Conservation (phyloP, 2,888 invertebrate species). For the Melanostoma scalare region DNA sequence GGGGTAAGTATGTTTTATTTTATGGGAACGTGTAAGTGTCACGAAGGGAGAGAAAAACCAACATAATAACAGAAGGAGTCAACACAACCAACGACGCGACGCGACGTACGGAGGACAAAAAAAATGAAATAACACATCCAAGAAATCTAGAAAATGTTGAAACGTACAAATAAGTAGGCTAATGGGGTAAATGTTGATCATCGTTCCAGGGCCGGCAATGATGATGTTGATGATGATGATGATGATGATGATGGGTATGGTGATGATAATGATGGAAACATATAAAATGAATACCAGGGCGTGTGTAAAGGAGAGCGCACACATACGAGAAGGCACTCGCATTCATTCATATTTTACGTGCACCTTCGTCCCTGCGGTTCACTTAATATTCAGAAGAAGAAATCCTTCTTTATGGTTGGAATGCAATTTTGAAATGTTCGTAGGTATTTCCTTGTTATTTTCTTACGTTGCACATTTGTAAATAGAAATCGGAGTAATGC, state of each 20-base stretch:
- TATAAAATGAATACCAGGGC: constrained; percentile 55
- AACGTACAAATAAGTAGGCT: constrained; percentile 71
- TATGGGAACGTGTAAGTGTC: constrained; percentile 39
- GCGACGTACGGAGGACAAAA: not conserved
- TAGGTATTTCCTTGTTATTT: constrained; percentile 60
- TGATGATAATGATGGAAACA: constrained; percentile 47
- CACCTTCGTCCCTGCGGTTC: constrained; percentile 54
- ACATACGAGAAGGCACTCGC: constrained; percentile 29
- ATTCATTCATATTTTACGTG: constrained; percentile 62
- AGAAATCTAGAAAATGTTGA: constrained; percentile 62
- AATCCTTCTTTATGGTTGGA: constrained; percentile 65
- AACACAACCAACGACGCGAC: not conserved
- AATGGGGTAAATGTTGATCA: constrained; percentile 69
- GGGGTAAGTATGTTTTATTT: constrained; percentile 46
- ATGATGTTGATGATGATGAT: constrained; percentile 6
- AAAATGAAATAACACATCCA: constrained; percentile 17
- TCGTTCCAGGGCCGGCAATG: constrained; percentile 9
- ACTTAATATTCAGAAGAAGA: constrained; percentile 68
- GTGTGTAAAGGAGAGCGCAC: constrained; percentile 27
- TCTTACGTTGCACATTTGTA: constrained; percentile 68
- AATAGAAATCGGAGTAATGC: constrained; percentile 44
- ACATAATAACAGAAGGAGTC: constrained; percentile 1
- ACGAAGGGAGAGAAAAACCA: constrained; percentile 32
- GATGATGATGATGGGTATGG: constrained; percentile 23
- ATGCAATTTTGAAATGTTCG: constrained; percentile 72